Conservation (phyloP, 2,888 invertebrate species). For the Nycteola revayana region DNA sequence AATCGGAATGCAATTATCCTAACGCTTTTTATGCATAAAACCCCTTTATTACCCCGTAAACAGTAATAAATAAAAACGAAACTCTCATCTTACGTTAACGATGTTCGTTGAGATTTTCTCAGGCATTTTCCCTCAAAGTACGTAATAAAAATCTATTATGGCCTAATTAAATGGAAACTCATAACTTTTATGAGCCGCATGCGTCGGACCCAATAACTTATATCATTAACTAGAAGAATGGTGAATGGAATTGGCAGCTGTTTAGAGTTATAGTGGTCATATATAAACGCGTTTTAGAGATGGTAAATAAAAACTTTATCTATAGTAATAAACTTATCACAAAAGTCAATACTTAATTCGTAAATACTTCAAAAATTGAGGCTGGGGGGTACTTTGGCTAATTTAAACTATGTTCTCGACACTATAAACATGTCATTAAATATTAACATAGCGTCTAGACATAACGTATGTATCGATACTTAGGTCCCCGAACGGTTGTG, state of each 20-base stretch:
- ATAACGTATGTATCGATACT: too few relatives aligned
- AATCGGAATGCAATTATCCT: constrained; percentile 1
- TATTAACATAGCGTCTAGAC: too few relatives aligned
- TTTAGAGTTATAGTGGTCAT: constrained; percentile 1
- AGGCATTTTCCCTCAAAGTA: constrained; percentile 6
- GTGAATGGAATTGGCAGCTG: constrained; percentile 33
- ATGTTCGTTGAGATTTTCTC: constrained; percentile 14
- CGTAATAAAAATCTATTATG: constrained; percentile 35
- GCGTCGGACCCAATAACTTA: constrained; percentile 31
- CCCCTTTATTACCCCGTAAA: constrained; percentile 4
- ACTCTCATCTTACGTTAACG: constrained; percentile 15
- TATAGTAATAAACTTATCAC: too few relatives aligned
- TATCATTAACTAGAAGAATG: constrained; percentile 19
- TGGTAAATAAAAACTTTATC: too few relatives aligned
- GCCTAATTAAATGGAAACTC: constrained; percentile 29
- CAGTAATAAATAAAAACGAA: constrained; percentile 10
- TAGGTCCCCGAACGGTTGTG: too few relatives aligned
- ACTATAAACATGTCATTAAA: too few relatives aligned
- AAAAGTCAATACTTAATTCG: too few relatives aligned
- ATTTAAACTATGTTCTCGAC: too few relatives aligned
- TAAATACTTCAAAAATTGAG: too few relatives aligned
- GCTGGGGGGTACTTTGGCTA: too few relatives aligned
- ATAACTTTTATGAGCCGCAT: constrained; percentile 34
- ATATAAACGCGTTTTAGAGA: neutral
- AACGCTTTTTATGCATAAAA: constrained; percentile 6